A percentile compares a stretch with the other conserved stretches of the same genome.
These are phyloP conservation scores for Parnassius mnemosyne DNA, from an alignment of 2,888 invertebrate genomes.

Conservation along the genomic window DNA sequence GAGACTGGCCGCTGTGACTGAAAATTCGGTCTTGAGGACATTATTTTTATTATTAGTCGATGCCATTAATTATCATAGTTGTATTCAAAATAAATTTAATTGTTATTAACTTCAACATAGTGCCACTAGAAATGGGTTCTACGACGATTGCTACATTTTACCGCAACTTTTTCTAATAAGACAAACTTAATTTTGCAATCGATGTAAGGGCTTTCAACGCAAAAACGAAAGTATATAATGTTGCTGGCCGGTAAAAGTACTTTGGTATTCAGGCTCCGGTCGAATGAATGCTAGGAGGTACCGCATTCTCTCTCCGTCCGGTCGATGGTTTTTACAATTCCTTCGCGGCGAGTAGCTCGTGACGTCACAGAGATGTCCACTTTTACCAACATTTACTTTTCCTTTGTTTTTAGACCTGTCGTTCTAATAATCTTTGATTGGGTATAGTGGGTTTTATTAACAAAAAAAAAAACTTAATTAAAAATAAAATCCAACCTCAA, in stretches of 20 bases:
- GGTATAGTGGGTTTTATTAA: not conserved
- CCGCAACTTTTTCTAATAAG: conserved; percentile 12
- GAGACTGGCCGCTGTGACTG: no score
- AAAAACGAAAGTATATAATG: not conserved
- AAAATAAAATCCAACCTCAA: no score
- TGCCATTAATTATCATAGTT: no score
- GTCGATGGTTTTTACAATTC: conserved; percentile 58
- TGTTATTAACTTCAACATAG: conserved; percentile 6
- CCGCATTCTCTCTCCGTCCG: conserved; percentile 47
- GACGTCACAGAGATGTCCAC: conserved; percentile 44
- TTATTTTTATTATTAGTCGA: no score
- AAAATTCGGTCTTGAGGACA: no score
- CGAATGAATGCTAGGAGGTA: conserved; percentile 6
- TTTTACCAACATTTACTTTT: conserved; percentile 44
- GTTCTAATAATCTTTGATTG: not conserved
- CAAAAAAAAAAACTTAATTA: no score
- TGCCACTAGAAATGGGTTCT: not conserved
- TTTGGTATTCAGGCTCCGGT: conserved; percentile 16
- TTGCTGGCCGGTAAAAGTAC: conserved; percentile 2
- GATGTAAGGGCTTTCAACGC: not conserved
- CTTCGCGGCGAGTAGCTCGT: conserved; percentile 35
- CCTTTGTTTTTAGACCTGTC: not conserved
- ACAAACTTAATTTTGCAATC: conserved; percentile 12
- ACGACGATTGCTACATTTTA: not conserved
- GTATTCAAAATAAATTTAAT: no score